These are phyloP conservation scores for Prosapia bicincta DNA, from an alignment of 2,888 invertebrate species.

Conservation along the genomic window DNA sequence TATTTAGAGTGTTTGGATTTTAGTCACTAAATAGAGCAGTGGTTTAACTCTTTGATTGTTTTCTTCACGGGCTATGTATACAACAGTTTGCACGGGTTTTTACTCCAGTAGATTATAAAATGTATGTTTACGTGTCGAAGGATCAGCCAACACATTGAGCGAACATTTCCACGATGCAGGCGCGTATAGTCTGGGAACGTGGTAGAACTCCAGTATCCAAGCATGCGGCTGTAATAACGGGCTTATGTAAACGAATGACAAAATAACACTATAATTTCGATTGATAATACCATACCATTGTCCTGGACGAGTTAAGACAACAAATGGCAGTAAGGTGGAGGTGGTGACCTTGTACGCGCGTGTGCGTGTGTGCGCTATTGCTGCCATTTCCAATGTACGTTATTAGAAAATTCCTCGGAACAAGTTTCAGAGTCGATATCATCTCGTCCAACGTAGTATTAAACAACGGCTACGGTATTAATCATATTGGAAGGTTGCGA, in stretches of 20 bases:
- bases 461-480: background rate
- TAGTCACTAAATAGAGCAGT: no score
- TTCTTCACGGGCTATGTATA: no score
- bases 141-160: no score
- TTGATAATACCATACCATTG: conserved; percentile 28
- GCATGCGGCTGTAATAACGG: conserved; percentile 22
- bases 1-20: no score
- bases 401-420: conserved; percentile 25
- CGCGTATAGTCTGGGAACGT: background rate
- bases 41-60: no score
- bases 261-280: conserved; percentile 28
- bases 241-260: conserved; percentile 28
- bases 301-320: conserved; percentile 24
- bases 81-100: no score
- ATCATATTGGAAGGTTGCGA: background rate
- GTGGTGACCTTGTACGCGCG: conserved; percentile 16
- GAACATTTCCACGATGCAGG: background rate
- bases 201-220: background rate
- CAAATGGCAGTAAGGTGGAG: conserved; percentile 19
- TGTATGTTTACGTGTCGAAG: no score
- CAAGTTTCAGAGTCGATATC: conserved; percentile 1
- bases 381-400: conserved; percentile 12
- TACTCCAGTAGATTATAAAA: no score
- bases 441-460: background rate
- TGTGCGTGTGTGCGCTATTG: background rate